Conservation (phyloP, 2,113 vertebrate species). For the Anser cygnoides region DNA sequence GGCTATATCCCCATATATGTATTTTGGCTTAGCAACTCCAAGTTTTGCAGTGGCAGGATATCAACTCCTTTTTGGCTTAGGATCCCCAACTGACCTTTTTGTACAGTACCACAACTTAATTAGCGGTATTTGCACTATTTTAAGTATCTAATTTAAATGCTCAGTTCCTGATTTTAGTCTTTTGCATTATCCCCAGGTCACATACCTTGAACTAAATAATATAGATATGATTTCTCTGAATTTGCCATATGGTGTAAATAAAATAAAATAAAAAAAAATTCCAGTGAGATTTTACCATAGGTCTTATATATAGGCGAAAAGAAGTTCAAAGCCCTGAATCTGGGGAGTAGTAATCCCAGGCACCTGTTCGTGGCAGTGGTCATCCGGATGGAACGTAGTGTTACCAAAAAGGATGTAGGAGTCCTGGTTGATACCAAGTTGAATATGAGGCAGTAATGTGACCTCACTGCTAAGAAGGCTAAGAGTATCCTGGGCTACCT, state of each 20-base stretch:
- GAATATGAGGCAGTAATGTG: too few species aligned
- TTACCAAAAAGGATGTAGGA: too few species aligned
- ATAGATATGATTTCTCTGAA: background rate
- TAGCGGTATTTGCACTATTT: background rate
- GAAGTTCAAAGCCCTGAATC: too few species aligned
- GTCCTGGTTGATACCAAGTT: too few species aligned
- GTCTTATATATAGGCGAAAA: background rate
- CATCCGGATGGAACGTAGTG: too few species aligned
- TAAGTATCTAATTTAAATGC: background rate
- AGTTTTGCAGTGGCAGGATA: background rate
- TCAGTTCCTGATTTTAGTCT: background rate
- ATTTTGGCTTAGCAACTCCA: background rate
- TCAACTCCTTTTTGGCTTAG: background rate
- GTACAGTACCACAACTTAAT: background rate
- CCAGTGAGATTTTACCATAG: background rate
- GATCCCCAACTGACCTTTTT: background rate
- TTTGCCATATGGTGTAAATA: background rate
- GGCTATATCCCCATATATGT: background rate
- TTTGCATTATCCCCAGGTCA: background rate
- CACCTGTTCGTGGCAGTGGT: too few species aligned
- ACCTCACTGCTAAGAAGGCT: too few species aligned
- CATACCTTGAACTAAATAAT: background rate
- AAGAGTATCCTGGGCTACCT: too few species aligned
- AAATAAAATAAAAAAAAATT: background rate
- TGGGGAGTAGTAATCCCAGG: too few species aligned